Evolutionary conservation across 2,797 vertebrate genomes (phyloP), one percentile per base, ranked within the genome.

Genomic region (Centropyge bicolor): DNA sequence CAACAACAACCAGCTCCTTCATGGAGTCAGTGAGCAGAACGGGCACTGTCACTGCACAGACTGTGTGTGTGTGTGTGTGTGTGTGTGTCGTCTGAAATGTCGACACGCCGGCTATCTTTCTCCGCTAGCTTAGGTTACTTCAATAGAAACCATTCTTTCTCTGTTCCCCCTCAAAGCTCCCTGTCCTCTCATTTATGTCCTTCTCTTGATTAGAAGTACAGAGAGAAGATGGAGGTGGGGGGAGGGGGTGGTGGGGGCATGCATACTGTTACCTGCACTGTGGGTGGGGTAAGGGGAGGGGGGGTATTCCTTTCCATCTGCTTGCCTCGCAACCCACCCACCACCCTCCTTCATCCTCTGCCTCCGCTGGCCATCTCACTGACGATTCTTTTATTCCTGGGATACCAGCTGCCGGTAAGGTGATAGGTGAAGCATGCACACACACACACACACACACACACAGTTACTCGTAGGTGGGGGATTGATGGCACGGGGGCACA

Each of bases 371-470:
- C 84, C 83, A 55, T 83, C 80, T 80, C 80, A 48, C 82, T 67
- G 76, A 63, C 10, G 52, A 60, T 65, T 81, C 77, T 84, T 90
- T 89, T 89, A 88, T 91, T 86, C 81, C 81, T 67, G n/a, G 87
- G 79, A 83, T 88, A 74, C 82, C 93, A 93, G 92, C 92, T 94
- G 93, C 86, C 24, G 41, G 91, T 91, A 91, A 94, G 82, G 84
- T 80, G 90, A 94, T 93, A 89, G 86, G 82, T 88, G 82, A 74
- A 77, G 45, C 61, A 16, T 49, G 13, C 66, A 45, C 56, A 69
- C 43, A 27, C 66, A 54, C 61, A 22, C 43, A 24, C 72, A 60
- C 67, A 51, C 24, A 24, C 60, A 69, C 70, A 78, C 48, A 59
- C 67, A 77, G 77, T 36, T 48, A 68, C 41, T 11, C 45, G 55